Base-by-base conservation (phyloP, 2,113 vertebrate genomes). In the Willisornis vidua region DNA sequence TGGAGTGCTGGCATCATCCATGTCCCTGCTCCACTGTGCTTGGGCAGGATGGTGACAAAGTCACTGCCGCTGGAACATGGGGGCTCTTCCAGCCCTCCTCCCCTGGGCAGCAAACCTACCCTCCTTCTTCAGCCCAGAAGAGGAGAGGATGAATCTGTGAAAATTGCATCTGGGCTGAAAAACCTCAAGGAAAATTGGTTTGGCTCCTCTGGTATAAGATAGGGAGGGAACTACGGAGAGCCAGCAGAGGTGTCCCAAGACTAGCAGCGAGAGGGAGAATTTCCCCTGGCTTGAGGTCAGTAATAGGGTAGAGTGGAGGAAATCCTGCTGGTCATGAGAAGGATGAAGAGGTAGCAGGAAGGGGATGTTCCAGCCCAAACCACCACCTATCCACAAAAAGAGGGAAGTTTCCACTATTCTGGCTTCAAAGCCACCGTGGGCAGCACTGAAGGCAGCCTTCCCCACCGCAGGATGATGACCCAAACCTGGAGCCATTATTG, bases 31-130 rank as follows among this genome's bases (percentile, higher is more conserved):
- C 37, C 0, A 5, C 76, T 41, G 19, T 1, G 33, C 92, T 14
- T 25, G 76, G 62, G 76, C 80, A 52, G 80, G 84, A 54, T 52
- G 77, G 85, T 74, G 85, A 94, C 77, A 89, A 95, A 94, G 82
- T 59, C 59, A 74, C 37, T 0, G 0, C 86, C 1, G 8, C 48
- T 0, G 6, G 76, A 63, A 91, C 54, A 55, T 0, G 10, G 54
- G 23, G 68, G 41, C 11, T 91, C 77, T 66, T 80, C 41, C 28
- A 81, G 55, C 39, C 54, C 63, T 84, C 63, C 48, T 59, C 12
- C 63, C 23, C n/a, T 1, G 25, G 76, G 54, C 58, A 58, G 85
- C 37, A 80, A 83, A 77, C 14, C 58, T 58, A 29, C 54, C 46
- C 92, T 57, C 37, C 67, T 72, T 10, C 84, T 61, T 61, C 85